Conservation (phyloP, 2,797 vertebrate species). For the Lepus oiostolus region DNA sequence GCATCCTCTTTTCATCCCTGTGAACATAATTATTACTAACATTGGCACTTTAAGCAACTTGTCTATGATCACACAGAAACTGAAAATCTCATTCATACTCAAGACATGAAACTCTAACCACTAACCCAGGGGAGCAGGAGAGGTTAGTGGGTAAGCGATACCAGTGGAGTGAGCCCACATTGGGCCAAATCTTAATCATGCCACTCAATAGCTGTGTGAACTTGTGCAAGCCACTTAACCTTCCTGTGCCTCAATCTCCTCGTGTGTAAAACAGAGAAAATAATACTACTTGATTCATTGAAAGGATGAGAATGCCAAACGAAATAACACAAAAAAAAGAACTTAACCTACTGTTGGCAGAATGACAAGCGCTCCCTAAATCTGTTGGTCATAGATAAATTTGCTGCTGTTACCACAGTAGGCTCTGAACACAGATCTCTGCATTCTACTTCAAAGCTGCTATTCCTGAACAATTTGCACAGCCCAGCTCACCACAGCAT, state of each 20-base stretch:
- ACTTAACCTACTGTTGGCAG: background rate
- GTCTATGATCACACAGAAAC: background rate
- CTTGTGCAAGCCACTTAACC: background rate
- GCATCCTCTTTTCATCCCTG: background rate
- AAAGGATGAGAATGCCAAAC: background rate
- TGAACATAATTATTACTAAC: background rate
- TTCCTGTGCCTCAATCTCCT: background rate
- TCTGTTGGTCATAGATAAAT: background rate
- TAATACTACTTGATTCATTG: background rate
- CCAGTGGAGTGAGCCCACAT: rapidly evolving
- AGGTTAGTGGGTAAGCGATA: background rate
- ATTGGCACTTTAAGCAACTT: background rate
- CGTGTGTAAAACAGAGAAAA: background rate
- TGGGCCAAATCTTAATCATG: background rate
- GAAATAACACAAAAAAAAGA: background rate
- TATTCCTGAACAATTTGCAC: background rate
- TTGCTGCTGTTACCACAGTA: background rate
- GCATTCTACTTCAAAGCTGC: background rate
- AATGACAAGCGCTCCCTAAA: background rate
- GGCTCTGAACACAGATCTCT: background rate
- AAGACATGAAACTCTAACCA: background rate
- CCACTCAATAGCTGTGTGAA: background rate
- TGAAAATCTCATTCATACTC: background rate
- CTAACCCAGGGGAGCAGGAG: background rate
- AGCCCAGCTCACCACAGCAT: background rate